phyloP scores from a whole-genome alignment of 2,113 vertebrate species.

The Perca schrenkii region DNA sequence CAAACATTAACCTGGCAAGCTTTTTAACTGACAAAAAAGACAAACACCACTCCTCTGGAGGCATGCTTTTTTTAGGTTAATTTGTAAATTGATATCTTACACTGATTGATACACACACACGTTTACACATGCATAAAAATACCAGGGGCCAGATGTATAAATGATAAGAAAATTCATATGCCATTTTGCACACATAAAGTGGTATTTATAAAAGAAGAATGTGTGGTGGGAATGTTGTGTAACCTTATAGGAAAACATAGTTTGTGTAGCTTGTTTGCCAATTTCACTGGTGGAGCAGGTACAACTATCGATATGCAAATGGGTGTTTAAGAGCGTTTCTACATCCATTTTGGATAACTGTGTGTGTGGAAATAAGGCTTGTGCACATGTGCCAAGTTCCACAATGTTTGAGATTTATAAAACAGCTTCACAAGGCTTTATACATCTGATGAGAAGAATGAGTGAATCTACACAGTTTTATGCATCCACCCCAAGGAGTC shows the following conservation, averaged over 20 bases:
- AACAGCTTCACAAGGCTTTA: background rate
- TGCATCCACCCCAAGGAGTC: background rate
- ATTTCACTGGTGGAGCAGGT: background rate
- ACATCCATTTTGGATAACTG: background rate
- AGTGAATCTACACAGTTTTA: background rate
- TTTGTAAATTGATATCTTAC: constrained; percentile 7
- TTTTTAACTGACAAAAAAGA: background rate
- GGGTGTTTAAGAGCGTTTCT: background rate
- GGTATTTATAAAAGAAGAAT: background rate
- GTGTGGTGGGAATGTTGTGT: background rate
- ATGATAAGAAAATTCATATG: background rate
- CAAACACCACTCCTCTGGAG: background rate
- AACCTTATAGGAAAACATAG: background rate
- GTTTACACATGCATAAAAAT: background rate
- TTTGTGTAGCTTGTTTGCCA: background rate
- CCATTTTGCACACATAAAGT: background rate
- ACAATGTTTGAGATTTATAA: background rate
- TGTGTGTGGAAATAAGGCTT: background rate
- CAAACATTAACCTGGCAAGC: background rate
- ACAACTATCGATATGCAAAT: background rate
- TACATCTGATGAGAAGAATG: background rate
- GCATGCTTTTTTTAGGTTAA: background rate
- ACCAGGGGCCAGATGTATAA: background rate
- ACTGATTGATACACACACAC: background rate
- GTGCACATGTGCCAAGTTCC: background rate